A percentile compares a stretch with the other conserved stretches of the same genome.
These are phyloP conservation scores for Ylistrum balloti DNA, from an alignment of 1,140 invertebrate genomes.

Conservation along the genomic window DNA sequence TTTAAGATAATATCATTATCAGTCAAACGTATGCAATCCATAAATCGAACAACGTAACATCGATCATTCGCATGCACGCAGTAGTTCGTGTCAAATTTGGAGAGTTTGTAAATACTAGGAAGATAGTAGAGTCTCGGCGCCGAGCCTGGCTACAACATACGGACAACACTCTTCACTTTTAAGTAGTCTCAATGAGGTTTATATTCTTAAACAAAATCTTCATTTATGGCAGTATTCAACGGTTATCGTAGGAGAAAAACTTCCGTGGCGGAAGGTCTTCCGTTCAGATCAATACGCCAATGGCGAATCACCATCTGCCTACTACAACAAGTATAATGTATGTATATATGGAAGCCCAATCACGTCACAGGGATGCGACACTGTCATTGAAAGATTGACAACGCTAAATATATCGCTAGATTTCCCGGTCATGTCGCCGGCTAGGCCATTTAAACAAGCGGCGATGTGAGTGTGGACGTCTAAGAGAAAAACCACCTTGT, in stretches of 20 bases:
- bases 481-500: no score
- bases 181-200: conserved; percentile 38
- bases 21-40: not conserved
- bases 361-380: not conserved
- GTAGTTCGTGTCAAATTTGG: conserved; percentile 19
- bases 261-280: conserved; percentile 5
- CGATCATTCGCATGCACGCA: not conserved
- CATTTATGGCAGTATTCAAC: conserved; percentile 39
- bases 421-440: no score
- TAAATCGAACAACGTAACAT: not conserved
- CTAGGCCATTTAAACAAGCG: no score
- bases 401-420: no score
- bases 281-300: conserved; percentile 15
- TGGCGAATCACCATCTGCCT: conserved; percentile 32
- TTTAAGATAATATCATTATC: not conserved
- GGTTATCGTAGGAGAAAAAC: not conserved
- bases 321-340: not conserved
- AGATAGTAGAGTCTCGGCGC: not conserved
- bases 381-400: no score
- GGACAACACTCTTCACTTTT: conserved; percentile 26
- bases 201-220: conserved; percentile 36
- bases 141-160: not conserved
- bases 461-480: no score
- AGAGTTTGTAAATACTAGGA: not conserved
- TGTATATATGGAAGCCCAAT: not conserved